Evolutionary conservation across 2,113 vertebrate genomes (phyloP).

Genomic region (Rhombomys opimus): DNA sequence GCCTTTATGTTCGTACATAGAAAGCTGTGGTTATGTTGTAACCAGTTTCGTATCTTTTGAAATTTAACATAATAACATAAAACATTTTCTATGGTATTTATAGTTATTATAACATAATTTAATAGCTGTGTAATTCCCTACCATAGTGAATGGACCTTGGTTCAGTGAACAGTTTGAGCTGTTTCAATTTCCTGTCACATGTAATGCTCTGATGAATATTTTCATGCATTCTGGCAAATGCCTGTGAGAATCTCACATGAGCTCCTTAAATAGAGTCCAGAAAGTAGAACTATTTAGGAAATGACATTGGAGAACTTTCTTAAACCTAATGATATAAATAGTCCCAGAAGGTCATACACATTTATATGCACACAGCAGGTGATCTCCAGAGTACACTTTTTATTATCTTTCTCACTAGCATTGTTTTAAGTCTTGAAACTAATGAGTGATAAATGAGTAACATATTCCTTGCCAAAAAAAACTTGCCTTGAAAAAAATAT

Average conservation of each 20-base stretch:
- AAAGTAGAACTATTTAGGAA: constrained; percentile 58
- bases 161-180: constrained; percentile 29
- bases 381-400: background rate
- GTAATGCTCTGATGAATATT: background rate
- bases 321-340: constrained; percentile 37
- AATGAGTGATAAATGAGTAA: constrained; percentile 36
- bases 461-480: constrained; percentile 22
- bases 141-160: background rate
- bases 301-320: constrained; percentile 25
- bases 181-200: background rate
- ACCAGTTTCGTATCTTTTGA: constrained; percentile 51
- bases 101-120: constrained; percentile 18
- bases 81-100: constrained; percentile 18
- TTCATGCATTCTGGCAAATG: constrained; percentile 32
- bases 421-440: constrained; percentile 59
- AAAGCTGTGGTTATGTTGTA: constrained; percentile 37
- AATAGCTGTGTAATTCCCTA: background rate
- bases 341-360: background rate
- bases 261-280: constrained; percentile 47
- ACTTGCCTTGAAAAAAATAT: constrained; percentile 59
- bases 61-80: background rate
- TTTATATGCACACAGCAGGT: background rate
- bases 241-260: constrained; percentile 1
- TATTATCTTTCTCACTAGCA: background rate
- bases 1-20: constrained; percentile 16